Percentiles rank a stretch among this genome's conserved stretches.
Conservation (phyloP, 2,113 vertebrate species). For the Tychaedon coryphoeus region DNA sequence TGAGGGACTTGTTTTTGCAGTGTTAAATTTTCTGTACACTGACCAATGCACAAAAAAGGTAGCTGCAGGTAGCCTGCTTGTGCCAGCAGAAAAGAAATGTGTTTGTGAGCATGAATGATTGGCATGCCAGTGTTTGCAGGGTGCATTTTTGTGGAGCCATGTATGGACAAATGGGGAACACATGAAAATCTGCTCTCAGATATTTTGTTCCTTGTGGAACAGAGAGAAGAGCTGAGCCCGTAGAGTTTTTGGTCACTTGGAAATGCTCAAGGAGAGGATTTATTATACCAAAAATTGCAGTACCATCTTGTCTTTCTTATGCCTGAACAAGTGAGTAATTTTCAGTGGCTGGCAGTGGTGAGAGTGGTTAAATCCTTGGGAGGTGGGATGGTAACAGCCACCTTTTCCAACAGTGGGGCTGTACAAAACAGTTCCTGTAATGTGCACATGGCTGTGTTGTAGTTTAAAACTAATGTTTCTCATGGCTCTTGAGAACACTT, state of each 20-base stretch:
- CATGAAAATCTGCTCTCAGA: neutral
- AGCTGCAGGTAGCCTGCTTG: neutral
- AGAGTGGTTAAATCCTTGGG: neutral
- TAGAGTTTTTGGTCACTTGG: neutral
- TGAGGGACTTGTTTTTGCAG: neutral
- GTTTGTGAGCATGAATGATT: neutral
- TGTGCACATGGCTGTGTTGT: neutral
- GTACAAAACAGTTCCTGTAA: neutral
- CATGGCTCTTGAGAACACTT: neutral
- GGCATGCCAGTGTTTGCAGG: neutral
- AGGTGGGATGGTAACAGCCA: neutral
- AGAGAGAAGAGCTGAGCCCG: neutral
- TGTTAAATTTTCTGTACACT: neutral
- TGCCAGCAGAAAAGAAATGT: neutral
- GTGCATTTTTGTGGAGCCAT: neutral
- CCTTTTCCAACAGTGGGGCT: neutral
- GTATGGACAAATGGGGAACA: neutral
- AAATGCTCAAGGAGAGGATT: neutral
- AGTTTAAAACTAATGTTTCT: neutral
- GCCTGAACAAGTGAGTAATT: rapidly evolving
- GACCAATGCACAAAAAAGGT: neutral
- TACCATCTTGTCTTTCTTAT: neutral
- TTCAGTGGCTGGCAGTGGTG: neutral
- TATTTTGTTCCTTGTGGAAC: neutral
- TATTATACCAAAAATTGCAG: neutral